These are phyloP conservation scores for Helicoverpa zea DNA, from an alignment of 1,140 invertebrate genomes.

Conservation along the genomic window DNA sequence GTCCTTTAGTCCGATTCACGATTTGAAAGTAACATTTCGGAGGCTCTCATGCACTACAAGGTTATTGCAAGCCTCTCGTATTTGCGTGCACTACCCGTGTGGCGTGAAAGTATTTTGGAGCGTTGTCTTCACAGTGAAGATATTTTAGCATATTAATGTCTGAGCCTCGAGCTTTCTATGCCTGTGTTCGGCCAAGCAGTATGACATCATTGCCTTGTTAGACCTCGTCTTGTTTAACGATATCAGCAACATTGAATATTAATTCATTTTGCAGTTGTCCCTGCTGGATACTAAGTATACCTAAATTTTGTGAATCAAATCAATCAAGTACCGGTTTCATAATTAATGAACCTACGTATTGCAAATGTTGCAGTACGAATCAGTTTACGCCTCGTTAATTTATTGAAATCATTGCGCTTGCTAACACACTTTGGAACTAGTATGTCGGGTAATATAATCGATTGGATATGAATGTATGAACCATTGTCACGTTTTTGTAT, in stretches of 20 bases:
- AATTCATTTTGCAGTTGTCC: constrained; percentile 5
- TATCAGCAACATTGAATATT: constrained; percentile 38
- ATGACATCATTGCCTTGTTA: constrained; percentile 55
- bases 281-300: not conserved
- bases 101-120: constrained; percentile 83
- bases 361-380: constrained; percentile 59
- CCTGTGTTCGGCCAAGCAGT: constrained; percentile 57
- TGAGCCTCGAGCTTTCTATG: constrained; percentile 78
- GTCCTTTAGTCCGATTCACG: constrained; percentile 46
- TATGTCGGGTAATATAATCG: constrained; percentile 54
- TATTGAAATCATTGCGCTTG: constrained; percentile 58
- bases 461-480: constrained; percentile 52
- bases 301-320: constrained; percentile 38
- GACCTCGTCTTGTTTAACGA: constrained; percentile 39
- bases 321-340: constrained; percentile 54
- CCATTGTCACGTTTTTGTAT: constrained; percentile 62
- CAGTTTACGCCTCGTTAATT: constrained; percentile 54
- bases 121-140: constrained; percentile 76
- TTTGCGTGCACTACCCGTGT: constrained; percentile 76
- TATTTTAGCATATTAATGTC: constrained; percentile 83
- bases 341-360: constrained; percentile 57
- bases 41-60: constrained; percentile 65
- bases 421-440: constrained; percentile 50
- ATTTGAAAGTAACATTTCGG: constrained; percentile 62
- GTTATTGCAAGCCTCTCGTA: constrained; percentile 70